Evolutionary conservation across 2,797 vertebrate genomes (phyloP), one percentile per base, ranked within the genome.

Genomic region (Danio aesculapii): DNA sequence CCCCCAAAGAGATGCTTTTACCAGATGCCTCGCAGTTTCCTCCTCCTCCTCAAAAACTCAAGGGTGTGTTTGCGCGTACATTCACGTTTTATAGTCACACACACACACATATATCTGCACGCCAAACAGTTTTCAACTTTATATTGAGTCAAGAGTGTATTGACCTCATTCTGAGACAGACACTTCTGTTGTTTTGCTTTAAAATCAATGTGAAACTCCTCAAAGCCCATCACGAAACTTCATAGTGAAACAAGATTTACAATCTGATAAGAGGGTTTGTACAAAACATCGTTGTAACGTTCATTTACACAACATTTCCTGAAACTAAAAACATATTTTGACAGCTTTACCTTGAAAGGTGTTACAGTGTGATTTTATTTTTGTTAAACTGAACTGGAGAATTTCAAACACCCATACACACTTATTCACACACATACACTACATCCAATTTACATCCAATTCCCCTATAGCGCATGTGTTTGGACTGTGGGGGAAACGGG

Each of bases 1-100:
- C 91, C 92, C 84, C 85, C 82, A 88, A 90, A 89, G 89, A 93
- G 81, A 95, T 95, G 94, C 90, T 91, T 96, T 96, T 94, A 95
- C 92, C 96, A 98, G 96, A 97, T 94, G 94, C 88, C 89, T 91
- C 80, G 71, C 73, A 90, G 91, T 94, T 93, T 91, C 90, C 73
- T 88, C 77, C 64, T 67, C 74, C 76, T 84, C 69, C 30, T 3
- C 30, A 79, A 75, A 62, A 84, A 70, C 41, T 55, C 30, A 46
- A 47, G 61, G 57, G n/a, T 83, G 78, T 61, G 62, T 73, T 21
- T 83, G 75, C 70, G 63, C 53, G 50, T 69, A 58, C 63, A 63
- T 84, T 68, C 69, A 62, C 59, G 57, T 83, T 75, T 81, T 70
- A 85, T 59, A 71, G 30, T 78, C 82, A 77, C 82, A 83, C 68